A percentile compares a stretch with the other conserved stretches of the same genome.
Conservation (phyloP, 2,113 vertebrate genomes). For the Emydura subglobosa region DNA sequence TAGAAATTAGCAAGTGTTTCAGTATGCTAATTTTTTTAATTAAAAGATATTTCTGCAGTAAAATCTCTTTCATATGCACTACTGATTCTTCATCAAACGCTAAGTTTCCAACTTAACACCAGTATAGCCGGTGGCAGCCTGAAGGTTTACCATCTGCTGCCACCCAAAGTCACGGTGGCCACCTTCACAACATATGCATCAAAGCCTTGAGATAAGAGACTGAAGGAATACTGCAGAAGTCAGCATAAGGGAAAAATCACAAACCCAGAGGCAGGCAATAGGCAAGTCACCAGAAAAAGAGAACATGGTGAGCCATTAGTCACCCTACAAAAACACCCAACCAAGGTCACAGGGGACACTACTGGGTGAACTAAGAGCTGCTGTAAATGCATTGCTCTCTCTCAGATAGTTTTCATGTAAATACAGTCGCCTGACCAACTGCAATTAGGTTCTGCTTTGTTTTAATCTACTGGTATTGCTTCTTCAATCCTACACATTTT, state of each 20-base stretch:
- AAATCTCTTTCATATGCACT: constrained; percentile 89
- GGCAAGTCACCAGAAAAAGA: constrained; percentile 81
- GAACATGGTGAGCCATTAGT: constrained; percentile 52
- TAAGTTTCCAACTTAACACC: constrained; percentile 88
- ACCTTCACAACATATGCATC: constrained; percentile 92
- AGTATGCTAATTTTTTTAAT: constrained; percentile 89
- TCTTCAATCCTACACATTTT: not conserved
- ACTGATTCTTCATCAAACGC: constrained; percentile 88
- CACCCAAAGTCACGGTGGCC: constrained; percentile 86
- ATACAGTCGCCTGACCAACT: not conserved
- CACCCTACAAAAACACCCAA: constrained; percentile 45
- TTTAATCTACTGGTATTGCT: not conserved
- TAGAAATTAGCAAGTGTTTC: constrained; percentile 81
- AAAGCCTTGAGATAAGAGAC: constrained; percentile 88
- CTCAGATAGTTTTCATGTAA: not conserved
- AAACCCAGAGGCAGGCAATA: constrained; percentile 82
- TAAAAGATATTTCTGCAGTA: constrained; percentile 83
- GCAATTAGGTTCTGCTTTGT: not conserved
- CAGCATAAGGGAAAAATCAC: constrained; percentile 80
- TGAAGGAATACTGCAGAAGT: constrained; percentile 83
- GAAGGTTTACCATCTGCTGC: constrained; percentile 93
- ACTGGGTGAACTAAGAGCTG: constrained; percentile 25
- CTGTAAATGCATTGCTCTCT: not conserved
- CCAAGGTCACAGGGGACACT: constrained; percentile 78
- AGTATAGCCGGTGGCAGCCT: constrained; percentile 87